A percentile compares a stretch with the other conserved stretches of the same genome.
phyloP scores from a whole-genome alignment of 2,797 vertebrate genomes.

The Catostomus latipinnis region DNA sequence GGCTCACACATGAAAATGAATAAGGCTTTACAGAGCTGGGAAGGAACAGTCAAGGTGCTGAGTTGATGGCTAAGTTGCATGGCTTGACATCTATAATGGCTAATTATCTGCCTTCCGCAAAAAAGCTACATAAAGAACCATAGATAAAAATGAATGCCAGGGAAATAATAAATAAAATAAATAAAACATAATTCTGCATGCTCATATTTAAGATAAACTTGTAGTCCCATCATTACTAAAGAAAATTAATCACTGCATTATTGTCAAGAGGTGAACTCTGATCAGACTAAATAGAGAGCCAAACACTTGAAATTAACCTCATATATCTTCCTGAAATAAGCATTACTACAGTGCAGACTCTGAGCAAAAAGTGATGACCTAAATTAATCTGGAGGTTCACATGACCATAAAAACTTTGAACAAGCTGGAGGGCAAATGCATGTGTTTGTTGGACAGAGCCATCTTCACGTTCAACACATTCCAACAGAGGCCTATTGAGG shows the following conservation, averaged over 20 bases:
- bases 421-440: not conserved
- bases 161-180: not conserved
- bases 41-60: not conserved
- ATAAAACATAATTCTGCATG: not conserved
- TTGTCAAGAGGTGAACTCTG: not conserved
- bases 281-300: not conserved
- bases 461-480: not conserved
- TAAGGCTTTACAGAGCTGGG: not conserved
- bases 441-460: not conserved
- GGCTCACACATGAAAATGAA: conserved; percentile 10
- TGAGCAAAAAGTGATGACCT: not conserved
- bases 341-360: not conserved
- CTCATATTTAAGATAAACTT: not conserved
- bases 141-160: not conserved
- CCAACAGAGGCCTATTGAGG: not conserved
- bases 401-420: not conserved
- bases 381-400: not conserved
- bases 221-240: not conserved
- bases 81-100: not conserved
- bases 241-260: not conserved
- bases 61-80: not conserved
- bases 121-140: not conserved
- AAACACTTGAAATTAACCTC: not conserved
- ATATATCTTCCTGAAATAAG: not conserved
- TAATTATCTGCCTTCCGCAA: not conserved